Conservation (phyloP, 2,113 vertebrate species). For the Cranoglanis bouderius region DNA sequence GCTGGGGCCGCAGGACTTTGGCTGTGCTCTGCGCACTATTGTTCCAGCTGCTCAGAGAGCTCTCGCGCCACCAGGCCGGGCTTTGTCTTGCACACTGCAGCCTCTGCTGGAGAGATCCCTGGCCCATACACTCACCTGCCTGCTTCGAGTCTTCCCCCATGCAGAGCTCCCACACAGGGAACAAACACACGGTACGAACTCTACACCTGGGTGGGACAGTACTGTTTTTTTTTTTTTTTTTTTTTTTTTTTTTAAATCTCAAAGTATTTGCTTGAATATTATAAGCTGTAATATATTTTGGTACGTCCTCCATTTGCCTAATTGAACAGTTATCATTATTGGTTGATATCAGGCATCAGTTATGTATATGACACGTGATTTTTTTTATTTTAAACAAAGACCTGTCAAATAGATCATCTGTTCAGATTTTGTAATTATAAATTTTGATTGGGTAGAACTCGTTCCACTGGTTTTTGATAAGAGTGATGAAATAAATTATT, state of each 20-base stretch:
- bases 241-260: neutral
- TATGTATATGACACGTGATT: neutral
- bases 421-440: neutral
- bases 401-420: neutral
- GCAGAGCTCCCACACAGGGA: conserved; percentile 85
- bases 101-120: conserved; percentile 86
- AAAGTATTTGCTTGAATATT: neutral
- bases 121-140: conserved; percentile 77
- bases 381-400: neutral
- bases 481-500: neutral
- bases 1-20: conserved; percentile 90
- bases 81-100: conserved; percentile 84
- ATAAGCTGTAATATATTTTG: neutral
- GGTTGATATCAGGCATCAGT: neutral
- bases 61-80: conserved; percentile 87
- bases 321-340: neutral
- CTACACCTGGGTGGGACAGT: neutral
- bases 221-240: neutral
- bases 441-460: neutral
- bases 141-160: conserved; percentile 94
- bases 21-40: conserved; percentile 90
- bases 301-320: neutral
- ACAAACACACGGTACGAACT: conserved; percentile 79
- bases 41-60: conserved; percentile 95
- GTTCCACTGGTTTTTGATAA: neutral